phyloP scores from a whole-genome alignment of 2,113 vertebrate species.

The Cephalopterus ornatus region DNA sequence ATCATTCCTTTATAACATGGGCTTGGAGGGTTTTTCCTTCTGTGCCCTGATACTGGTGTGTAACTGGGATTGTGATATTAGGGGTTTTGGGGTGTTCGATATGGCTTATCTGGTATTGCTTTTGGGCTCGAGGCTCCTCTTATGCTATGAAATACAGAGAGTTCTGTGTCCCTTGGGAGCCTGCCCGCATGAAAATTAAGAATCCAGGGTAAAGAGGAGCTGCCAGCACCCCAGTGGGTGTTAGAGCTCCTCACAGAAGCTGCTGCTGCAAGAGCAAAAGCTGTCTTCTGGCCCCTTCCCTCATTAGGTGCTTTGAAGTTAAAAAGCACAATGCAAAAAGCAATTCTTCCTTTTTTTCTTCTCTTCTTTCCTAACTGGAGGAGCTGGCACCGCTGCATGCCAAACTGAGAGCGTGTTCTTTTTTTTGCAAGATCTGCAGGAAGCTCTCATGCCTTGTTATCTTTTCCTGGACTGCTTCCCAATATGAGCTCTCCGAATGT shows the following conservation, averaged over 20 bases:
- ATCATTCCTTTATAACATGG: rapidly evolving
- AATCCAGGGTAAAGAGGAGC: background rate
- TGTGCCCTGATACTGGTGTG: background rate
- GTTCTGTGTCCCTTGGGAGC: background rate
- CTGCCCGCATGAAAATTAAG: background rate
- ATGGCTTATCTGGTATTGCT: too few relatives aligned
- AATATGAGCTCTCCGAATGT: background rate
- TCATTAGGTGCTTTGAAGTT: background rate
- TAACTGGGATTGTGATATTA: background rate
- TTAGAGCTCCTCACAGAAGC: background rate
- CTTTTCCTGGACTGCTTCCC: constrained; percentile 18
- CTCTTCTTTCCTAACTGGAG: background rate
- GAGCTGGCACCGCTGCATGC: background rate
- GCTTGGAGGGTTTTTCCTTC: background rate
- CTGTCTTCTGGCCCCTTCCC: background rate
- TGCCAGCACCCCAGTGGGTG: background rate
- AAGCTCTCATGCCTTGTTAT: background rate
- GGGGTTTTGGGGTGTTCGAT: background rate
- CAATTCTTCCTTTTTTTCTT: background rate
- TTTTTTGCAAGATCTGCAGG: constrained; percentile 22
- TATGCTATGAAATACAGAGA: background rate
- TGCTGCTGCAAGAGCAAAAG: background rate
- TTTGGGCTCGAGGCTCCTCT: background rate
- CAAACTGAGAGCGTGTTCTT: background rate
- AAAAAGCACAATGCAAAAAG: background rate